Conservation (phyloP, 1,140 invertebrate genomes). For the Ganaspis sp. region DNA sequence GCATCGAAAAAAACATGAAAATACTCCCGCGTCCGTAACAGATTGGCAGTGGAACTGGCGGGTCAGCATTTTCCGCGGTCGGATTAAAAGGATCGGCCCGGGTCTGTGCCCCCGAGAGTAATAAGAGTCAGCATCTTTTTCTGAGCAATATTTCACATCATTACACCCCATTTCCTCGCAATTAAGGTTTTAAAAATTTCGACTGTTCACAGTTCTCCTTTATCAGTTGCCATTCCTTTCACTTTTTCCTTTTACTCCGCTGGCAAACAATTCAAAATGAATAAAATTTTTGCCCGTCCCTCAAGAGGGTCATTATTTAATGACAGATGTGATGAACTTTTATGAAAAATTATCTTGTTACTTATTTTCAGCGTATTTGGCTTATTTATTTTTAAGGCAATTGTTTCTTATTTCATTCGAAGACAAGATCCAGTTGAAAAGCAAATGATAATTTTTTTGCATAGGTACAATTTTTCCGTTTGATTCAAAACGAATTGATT, state of each 20-base stretch:
- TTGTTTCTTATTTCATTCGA: no score
- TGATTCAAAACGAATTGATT: no score
- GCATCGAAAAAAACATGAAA: conserved; percentile 35
- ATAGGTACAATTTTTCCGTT: no score
- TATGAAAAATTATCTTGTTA: no score
- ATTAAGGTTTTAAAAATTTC: conserved; percentile 65
- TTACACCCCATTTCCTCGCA: conserved; percentile 70
- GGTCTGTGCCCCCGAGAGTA: conserved; percentile 53
- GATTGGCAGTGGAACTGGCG: conserved; percentile 65
- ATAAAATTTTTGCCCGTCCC: background rate
- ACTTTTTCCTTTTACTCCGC: background rate
- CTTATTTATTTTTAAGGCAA: no score
- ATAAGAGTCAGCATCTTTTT: conserved; percentile 73
- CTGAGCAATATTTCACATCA: conserved; percentile 68
- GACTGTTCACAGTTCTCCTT: conserved; percentile 2
- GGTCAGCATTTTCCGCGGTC: conserved; percentile 67
- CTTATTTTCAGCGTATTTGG: no score
- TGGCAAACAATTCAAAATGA: background rate
- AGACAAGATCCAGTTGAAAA: no score
- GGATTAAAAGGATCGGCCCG: conserved; percentile 67
- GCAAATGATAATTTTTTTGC: no score
- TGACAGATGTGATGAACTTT: no score
- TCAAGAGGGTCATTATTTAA: background rate
- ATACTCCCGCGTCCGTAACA: conserved; percentile 55
- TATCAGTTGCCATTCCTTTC: conserved; percentile 19